Conservation (phyloP, 2,888 invertebrate genomes). For the Muscina levida region DNA sequence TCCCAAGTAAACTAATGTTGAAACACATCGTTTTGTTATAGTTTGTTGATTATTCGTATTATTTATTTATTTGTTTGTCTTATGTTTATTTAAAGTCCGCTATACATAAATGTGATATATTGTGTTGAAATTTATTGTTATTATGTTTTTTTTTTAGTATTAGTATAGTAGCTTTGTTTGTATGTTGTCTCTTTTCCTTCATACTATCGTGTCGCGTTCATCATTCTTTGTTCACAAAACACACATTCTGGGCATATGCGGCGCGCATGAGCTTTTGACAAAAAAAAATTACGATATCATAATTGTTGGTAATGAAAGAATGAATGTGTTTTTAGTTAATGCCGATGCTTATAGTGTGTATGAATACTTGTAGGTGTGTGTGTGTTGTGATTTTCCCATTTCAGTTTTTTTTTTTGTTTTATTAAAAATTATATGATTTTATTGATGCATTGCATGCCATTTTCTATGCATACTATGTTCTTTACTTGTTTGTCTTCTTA, state of each 20-base stretch:
- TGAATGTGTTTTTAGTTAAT: too few species aligned
- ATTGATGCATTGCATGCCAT: constrained; percentile 22
- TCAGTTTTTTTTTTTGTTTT: constrained; percentile 8
- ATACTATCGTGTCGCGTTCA: too few species aligned
- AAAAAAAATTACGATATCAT: too few species aligned
- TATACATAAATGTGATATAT: constrained; percentile 66
- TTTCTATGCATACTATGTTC: not conserved
- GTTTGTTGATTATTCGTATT: constrained; percentile 64
- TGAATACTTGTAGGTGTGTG: too few species aligned
- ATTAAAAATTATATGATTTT: constrained; percentile 10
- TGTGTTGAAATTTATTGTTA: constrained; percentile 47
- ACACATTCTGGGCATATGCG: not conserved
- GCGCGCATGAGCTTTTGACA: too few species aligned
- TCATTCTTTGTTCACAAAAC: constrained; percentile 29
- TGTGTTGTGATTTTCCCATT: not conserved
- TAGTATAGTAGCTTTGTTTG: constrained; percentile 14
- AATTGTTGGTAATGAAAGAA: constrained; percentile 3
- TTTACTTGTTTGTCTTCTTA: too few species aligned
- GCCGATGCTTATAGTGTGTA: too few species aligned
- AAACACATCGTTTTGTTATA: too few species aligned
- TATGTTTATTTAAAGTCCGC: constrained; percentile 63
- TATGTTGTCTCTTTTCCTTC: too few species aligned
- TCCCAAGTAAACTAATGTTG: too few species aligned
- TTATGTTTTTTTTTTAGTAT: constrained; percentile 25
- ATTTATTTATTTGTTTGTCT: constrained; percentile 60